Evolutionary conservation across 2,113 vertebrate genomes (phyloP).

Genomic region (Casuarius casuarius): DNA sequence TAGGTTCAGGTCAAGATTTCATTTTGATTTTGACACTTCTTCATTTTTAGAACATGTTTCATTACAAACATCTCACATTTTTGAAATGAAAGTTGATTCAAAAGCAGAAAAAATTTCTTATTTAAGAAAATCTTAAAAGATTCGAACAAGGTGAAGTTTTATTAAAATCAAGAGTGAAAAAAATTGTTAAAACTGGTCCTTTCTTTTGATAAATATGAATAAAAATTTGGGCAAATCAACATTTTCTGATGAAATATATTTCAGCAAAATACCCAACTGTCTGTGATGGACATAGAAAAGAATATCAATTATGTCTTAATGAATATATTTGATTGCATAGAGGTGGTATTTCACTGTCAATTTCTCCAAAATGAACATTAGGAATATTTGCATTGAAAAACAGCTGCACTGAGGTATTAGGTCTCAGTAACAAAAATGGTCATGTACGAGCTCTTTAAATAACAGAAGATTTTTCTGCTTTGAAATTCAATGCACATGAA

Average conservation of each 20-base stretch:
- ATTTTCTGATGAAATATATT: background rate
- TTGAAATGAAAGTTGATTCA: background rate
- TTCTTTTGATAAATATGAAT: background rate
- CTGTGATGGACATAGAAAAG: slow-evolving; percentile 15
- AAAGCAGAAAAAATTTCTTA: background rate
- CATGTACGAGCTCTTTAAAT: background rate
- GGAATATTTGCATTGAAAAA: background rate
- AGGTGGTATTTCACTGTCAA: background rate
- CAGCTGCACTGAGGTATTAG: background rate
- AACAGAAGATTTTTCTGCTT: background rate
- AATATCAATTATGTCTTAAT: background rate
- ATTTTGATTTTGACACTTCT: background rate
- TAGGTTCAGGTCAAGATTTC: background rate
- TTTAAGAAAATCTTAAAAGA: background rate
- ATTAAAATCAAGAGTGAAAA: background rate
- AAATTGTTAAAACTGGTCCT: background rate
- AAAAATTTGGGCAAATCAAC: background rate
- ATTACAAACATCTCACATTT: background rate
- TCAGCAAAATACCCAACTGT: background rate
- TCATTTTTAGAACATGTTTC: background rate
- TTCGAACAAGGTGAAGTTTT: background rate
- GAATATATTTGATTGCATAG: slow-evolving; percentile 37
- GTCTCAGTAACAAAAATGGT: background rate
- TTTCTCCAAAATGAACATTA: background rate
- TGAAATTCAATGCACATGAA: background rate